Conservation (phyloP, 30 jellyfish, hydroid and myxozoan species). For the Catostylus mosaicus region DNA sequence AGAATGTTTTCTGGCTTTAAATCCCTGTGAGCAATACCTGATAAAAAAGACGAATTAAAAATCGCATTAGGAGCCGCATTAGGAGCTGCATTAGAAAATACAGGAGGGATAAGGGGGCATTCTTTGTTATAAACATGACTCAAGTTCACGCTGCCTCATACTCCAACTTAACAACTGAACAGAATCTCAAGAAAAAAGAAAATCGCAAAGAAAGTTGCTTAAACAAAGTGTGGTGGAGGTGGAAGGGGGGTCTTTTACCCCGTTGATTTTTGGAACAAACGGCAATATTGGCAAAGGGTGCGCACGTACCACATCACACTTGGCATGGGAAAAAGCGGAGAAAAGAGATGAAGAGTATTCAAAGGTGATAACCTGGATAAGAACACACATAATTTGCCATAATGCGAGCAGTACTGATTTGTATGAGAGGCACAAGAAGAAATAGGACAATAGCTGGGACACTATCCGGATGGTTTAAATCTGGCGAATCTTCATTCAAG, state of each 20-base stretch:
- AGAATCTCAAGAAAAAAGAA: slow-evolving; percentile 31
- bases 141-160: slow-evolving; percentile 42
- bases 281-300: slow-evolving; percentile 45
- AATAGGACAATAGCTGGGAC: too few relatives aligned
- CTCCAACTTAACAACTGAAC: slow-evolving; percentile 44
- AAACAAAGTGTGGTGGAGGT: slow-evolving; percentile 42
- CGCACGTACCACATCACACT: slow-evolving; percentile 38
- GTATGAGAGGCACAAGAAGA: too few relatives aligned
- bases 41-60: neutral
- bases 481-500: too few relatives aligned
- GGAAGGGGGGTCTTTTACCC: slow-evolving; percentile 39
- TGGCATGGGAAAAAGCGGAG: slow-evolving; percentile 23
- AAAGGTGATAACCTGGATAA: slow-evolving; percentile 31
- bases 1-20: slow-evolving; percentile 91
- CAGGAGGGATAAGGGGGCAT: slow-evolving; percentile 4
- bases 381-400: too few relatives aligned
- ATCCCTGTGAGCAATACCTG: slow-evolving; percentile 96
- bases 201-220: neutral
- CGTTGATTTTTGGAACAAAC: slow-evolving; percentile 35
- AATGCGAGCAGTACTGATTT: too few relatives aligned
- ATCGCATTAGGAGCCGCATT: too few relatives aligned
- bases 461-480: too few relatives aligned
- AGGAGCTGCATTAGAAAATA: too few relatives aligned
- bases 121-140: slow-evolving; percentile 8
- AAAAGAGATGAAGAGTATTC: slow-evolving; percentile 43